Conservation (phyloP, 2,113 vertebrate species). For the Heterotilapia buettikoferi region DNA sequence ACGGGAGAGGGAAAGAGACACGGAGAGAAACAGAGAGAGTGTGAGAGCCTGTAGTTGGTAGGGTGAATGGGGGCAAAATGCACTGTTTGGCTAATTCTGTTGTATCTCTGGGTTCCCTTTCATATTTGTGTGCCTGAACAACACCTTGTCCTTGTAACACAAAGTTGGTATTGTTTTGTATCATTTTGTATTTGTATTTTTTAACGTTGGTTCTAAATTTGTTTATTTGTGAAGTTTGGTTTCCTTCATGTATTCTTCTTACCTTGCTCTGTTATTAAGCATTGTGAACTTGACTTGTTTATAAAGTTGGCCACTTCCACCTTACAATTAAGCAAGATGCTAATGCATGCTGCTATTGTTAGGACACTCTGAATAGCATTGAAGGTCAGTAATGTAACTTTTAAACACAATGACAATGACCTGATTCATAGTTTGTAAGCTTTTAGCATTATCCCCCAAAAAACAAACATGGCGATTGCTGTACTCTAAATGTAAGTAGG, state of each 20-base stretch:
- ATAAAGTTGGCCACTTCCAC: neutral
- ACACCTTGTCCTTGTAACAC: neutral
- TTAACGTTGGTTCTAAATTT: neutral
- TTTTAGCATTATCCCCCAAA: neutral
- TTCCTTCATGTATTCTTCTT: neutral
- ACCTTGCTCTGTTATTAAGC: neutral
- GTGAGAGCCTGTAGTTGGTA: neutral
- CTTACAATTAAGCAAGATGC: neutral
- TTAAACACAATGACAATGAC: neutral
- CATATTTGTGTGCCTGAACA: neutral
- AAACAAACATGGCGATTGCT: neutral
- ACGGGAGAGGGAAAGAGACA: conserved; percentile 27
- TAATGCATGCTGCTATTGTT: neutral
- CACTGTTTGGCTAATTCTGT: neutral
- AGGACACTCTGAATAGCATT: neutral
- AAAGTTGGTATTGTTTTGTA: accelerated
- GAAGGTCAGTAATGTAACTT: neutral
- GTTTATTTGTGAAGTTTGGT: neutral
- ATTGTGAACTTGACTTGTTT: neutral
- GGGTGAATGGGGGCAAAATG: neutral
- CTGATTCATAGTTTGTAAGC: neutral
- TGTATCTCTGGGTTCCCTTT: neutral
- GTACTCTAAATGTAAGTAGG: neutral
- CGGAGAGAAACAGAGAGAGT: neutral
- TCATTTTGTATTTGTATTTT: neutral